Evolutionary conservation across 2,113 vertebrate species (phyloP).

Genomic region (Phoxinus phoxinus): DNA sequence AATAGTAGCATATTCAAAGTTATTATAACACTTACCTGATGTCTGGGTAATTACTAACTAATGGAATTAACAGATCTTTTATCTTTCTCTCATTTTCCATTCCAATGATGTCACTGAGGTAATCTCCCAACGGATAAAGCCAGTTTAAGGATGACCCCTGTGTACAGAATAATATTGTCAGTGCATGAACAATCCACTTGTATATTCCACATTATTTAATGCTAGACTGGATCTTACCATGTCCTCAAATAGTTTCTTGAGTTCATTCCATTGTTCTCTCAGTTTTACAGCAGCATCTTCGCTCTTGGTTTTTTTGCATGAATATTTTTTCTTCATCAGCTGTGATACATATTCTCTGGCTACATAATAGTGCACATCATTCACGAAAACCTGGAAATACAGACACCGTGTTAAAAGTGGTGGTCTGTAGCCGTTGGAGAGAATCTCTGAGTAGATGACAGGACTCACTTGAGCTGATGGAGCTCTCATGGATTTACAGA

Average conservation of each 20-base stretch:
- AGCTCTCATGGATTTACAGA: constrained; percentile 44
- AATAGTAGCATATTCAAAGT: neutral
- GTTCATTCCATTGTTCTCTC: constrained; percentile 35
- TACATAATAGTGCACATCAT: constrained; percentile 45
- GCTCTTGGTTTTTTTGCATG: constrained; percentile 51
- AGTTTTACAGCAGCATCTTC: constrained; percentile 45
- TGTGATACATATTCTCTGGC: constrained; percentile 50
- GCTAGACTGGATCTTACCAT: constrained; percentile 44
- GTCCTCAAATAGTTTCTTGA: constrained; percentile 42
- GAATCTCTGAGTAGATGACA: neutral
- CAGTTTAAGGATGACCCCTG: constrained; percentile 53
- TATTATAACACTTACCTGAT: constrained; percentile 46
- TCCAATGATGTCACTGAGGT: constrained; percentile 49
- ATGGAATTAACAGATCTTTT: constrained; percentile 31
- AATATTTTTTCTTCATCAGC: constrained; percentile 50
- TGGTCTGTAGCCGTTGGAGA: neutral
- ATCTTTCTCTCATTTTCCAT: constrained; percentile 48
- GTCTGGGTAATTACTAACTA: constrained; percentile 51
- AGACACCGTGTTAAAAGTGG: neutral
- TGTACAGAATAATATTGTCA: constrained; percentile 4
- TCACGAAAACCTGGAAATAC: constrained; percentile 28
- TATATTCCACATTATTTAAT: neutral
- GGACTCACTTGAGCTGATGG: constrained; percentile 47
- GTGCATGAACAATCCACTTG: neutral
- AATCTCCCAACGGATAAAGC: constrained; percentile 46